Evolutionary conservation across 1,140 invertebrate species (phyloP).

Genomic region (Microvelia longipes): DNA sequence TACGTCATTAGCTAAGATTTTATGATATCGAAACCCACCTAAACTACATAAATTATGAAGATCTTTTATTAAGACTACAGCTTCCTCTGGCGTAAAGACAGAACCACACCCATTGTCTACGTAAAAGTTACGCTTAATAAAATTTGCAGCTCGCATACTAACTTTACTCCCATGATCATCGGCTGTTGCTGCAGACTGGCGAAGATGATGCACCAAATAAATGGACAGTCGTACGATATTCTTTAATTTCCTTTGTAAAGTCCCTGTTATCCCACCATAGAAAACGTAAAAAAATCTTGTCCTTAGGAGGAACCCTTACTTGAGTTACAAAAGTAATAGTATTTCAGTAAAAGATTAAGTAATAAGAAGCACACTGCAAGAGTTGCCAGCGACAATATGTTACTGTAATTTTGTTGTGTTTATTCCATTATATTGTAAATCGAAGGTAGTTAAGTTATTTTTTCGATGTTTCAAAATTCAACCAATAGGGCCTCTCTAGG

Average conservation of each 20-base stretch:
- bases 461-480: too few species aligned
- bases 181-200: neutral
- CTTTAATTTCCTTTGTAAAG: neutral
- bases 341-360: too few species aligned
- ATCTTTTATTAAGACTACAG: neutral
- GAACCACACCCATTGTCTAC: neutral
- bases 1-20: neutral
- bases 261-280: neutral
- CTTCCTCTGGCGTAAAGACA: neutral
- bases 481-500: too few species aligned
- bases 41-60: neutral
- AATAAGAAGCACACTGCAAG: too few species aligned
- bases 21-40: neutral
- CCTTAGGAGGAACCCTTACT: neutral
- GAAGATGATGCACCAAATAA: neutral
- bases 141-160: neutral
- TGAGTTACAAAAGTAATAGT: too few species aligned
- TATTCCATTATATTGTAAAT: too few species aligned
- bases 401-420: too few species aligned
- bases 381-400: too few species aligned
- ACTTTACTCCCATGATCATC: neutral
- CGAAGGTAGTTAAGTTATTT: too few species aligned
- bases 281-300: neutral
- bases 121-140: neutral
- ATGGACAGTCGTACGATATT: neutral